Base-by-base conservation (phyloP, 1,140 invertebrate genomes). In the Ceratina japonica region DNA sequence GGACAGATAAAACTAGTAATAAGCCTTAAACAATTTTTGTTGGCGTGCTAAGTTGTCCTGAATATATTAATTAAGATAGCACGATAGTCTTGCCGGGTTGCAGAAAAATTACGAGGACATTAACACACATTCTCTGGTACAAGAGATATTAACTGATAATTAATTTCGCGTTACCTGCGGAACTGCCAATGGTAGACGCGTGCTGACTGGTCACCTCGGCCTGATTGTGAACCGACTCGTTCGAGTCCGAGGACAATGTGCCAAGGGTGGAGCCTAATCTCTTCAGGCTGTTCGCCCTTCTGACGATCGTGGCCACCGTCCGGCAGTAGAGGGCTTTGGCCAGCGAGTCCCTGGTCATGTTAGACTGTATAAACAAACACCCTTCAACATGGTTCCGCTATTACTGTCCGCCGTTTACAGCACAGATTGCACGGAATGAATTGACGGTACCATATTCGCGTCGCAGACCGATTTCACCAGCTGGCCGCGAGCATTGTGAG, bases 321-420 rank as follows among this genome's bases (percentile, higher is more conserved):
- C 98, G 95, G 89, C 97, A 98, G 90, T 98, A 99, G 15, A 99
- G 92, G 13, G 98, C 97, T 93, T 98, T 98, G 1, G 97, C 97
- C 59, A 98, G 92, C 63, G 97, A 96, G 92, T 98, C 97, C 83
- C 97, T 93, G 13, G 96, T 97, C 93, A 96, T 95, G 85, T 97
- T 97, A 13, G 97, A 96, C 95, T 95, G 89, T 61, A 44, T 56
- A 80, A 75, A 87, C 83, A 85, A 72, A 85, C n/a, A 82, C 31
- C 66, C 22, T 69, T 80, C 81, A 80, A 56, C 66, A 58, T 77
- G 68, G 16, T 70, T 74, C 54, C 13, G 51, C 58, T 44, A 16
- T 64, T 12, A 3, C 4, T 44, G 16, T 0, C 51, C 8, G 27
- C 0, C 7, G 3, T 62, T 44, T 51, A 58, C 3, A 10, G 27